Evolutionary conservation across 2,113 vertebrate species (phyloP).

Genomic region (Larimichthys polyactis): DNA sequence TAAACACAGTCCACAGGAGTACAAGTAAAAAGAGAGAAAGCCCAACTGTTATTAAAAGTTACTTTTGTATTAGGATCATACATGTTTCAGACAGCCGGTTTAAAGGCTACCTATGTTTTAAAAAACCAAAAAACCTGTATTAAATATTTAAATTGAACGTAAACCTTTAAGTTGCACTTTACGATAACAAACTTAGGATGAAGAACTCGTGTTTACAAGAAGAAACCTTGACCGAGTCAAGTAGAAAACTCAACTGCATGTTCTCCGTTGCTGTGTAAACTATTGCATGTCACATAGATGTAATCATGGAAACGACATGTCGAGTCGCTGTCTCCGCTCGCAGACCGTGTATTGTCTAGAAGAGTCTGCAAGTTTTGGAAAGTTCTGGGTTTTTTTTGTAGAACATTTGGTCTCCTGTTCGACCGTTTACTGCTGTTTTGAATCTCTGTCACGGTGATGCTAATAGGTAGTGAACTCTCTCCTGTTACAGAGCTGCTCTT

Average conservation of each 20-base stretch:
- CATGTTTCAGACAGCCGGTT: neutral
- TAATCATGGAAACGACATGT: constrained; percentile 8
- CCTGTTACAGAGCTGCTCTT: constrained; percentile 51
- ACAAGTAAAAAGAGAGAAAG: neutral
- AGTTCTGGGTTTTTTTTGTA: constrained; percentile 8
- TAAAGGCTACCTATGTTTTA: neutral
- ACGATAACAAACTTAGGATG: neutral
- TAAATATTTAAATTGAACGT: neutral
- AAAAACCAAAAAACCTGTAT: neutral
- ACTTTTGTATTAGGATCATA: neutral
- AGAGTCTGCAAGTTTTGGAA: constrained; percentile 51
- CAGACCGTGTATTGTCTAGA: constrained; percentile 38
- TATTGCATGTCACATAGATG: neutral
- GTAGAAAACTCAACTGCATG: neutral
- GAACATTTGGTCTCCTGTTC: constrained; percentile 51
- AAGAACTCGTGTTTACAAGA: neutral
- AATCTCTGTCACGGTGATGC: constrained; percentile 60
- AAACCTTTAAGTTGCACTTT: neutral
- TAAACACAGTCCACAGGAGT: neutral
- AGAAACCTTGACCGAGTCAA: neutral
- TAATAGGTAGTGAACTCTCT: constrained; percentile 42
- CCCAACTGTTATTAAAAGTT: neutral
- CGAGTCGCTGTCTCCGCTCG: constrained; percentile 8
- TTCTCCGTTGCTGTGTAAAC: neutral
- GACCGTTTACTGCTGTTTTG: constrained; percentile 45